phyloP scores from a whole-genome alignment of 2,113 vertebrate genomes.

The Ammodramus savannarum region DNA sequence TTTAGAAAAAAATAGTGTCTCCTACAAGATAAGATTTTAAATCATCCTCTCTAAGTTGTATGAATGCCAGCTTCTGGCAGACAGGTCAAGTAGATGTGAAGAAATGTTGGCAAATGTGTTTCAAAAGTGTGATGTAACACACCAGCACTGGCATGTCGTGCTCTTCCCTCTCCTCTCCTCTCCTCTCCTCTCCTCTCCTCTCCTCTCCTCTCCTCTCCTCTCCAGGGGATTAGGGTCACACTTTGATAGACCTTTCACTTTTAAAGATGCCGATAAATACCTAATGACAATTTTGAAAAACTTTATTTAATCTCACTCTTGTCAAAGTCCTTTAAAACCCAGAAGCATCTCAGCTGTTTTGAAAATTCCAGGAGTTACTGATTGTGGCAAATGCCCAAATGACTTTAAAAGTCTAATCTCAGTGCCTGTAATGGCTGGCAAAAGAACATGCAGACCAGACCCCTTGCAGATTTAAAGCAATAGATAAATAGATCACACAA shows the following conservation, averaged over 20 bases:
- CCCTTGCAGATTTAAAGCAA: neutral
- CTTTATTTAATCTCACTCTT: neutral
- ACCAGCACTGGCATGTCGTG: neutral
- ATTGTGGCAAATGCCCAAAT: neutral
- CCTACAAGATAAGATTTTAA: neutral
- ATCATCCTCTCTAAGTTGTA: neutral
- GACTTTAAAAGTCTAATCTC: neutral
- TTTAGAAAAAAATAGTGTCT: constrained; percentile 23
- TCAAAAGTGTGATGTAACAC: neutral
- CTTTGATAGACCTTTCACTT: neutral
- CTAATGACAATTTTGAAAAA: neutral
- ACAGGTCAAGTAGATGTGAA: neutral
- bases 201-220: neutral
- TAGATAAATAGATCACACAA: neutral
- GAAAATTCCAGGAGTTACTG: neutral
- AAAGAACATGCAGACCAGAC: neutral
- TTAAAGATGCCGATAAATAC: neutral
- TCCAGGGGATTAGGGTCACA: neutral
- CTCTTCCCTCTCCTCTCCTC: neutral
- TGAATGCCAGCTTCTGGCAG: neutral
- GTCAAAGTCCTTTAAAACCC: neutral
- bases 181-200: too few relatives aligned
- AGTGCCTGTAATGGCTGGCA: neutral
- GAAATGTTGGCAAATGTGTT: neutral
- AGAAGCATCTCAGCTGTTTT: neutral